Conservation (phyloP, 2,888 invertebrate species). For the Chromoteleia sp. region DNA sequence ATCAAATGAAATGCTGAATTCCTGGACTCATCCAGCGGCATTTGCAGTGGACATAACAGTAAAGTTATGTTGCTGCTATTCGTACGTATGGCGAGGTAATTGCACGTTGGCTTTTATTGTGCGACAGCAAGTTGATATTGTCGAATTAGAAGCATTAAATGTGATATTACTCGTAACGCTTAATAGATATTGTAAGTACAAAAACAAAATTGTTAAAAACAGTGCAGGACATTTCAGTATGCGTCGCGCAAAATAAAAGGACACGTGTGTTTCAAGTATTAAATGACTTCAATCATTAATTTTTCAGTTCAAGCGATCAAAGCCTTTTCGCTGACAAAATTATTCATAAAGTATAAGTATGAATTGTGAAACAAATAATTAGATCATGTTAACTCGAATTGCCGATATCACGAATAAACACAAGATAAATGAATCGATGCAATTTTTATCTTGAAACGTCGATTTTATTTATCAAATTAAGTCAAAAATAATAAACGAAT, state of each 20-base stretch:
- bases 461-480: too few relatives aligned
- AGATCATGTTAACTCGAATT: neutral
- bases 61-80: constrained; percentile 39
- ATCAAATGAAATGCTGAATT: constrained; percentile 49
- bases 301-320: neutral
- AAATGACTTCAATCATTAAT: constrained; percentile 12
- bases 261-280: constrained; percentile 18
- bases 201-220: constrained; percentile 49
- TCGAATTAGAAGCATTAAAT: constrained; percentile 61
- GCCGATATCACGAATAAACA: too few relatives aligned
- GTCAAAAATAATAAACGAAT: too few relatives aligned
- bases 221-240: neutral
- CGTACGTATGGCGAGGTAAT: constrained; percentile 57
- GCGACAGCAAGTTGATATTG: constrained; percentile 65
- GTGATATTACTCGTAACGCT: constrained; percentile 51
- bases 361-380: neutral
- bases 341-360: neutral
- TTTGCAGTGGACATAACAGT: constrained; percentile 40
- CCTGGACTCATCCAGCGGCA: constrained; percentile 11
- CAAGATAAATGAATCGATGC: neutral
- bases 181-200: constrained; percentile 53
- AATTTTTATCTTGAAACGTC: neutral
- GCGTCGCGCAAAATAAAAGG: neutral
- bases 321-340: neutral
- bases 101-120: constrained; percentile 65